Evolutionary conservation across 2,888 invertebrate species (phyloP).

Genomic region (Ephialtes manifestator): DNA sequence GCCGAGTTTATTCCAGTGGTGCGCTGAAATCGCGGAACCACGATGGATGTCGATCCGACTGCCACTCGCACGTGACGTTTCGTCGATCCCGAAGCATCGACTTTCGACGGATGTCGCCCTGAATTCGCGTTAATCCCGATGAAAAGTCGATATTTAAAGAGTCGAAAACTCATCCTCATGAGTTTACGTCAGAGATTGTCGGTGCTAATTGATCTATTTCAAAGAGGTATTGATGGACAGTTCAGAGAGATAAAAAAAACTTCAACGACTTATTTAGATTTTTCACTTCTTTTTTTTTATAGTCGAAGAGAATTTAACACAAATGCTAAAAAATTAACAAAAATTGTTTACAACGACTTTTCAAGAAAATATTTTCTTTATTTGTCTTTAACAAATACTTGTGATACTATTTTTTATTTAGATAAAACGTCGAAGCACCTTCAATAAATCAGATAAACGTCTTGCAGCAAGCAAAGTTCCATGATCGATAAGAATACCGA

Average conservation of each 20-base stretch:
- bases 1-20: slow-evolving; percentile 59
- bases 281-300: no score
- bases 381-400: no score
- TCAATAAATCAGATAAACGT: slow-evolving; percentile 14
- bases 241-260: slow-evolving; percentile 16
- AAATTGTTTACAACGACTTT: no score
- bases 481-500: slow-evolving; percentile 22
- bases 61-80: slow-evolving; percentile 70
- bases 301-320: no score
- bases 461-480: neutral
- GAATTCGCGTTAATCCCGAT: slow-evolving; percentile 61
- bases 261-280: slow-evolving; percentile 11
- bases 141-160: slow-evolving; percentile 60
- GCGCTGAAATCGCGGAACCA: slow-evolving; percentile 60
- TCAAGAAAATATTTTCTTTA: no score
- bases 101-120: slow-evolving; percentile 58
- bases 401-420: no score
- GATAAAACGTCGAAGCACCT: neutral
- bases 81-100: slow-evolving; percentile 59
- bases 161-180: slow-evolving; percentile 22
- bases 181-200: slow-evolving; percentile 60
- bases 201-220: slow-evolving; percentile 58
- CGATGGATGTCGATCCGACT: slow-evolving; percentile 68
- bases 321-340: no score
- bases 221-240: neutral